A percentile compares a stretch with the other conserved stretches of the same genome.
These are phyloP conservation scores for Chaetoderma sp. DNA, from an alignment of 2,888 invertebrate genomes.

Conservation along the genomic window DNA sequence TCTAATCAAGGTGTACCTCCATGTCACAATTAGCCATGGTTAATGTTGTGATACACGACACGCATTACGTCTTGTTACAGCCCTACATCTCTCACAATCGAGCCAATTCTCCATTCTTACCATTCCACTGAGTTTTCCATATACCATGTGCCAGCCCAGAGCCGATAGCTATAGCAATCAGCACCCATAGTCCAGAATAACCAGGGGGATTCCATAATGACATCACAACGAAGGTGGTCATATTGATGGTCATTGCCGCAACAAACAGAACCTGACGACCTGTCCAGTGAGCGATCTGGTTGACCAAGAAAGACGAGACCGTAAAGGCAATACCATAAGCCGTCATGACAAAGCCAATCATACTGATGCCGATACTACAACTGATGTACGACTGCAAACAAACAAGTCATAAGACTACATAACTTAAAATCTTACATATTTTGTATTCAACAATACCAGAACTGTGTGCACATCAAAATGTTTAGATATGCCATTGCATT, in stretches of 20 bases:
- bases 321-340: slow-evolving; percentile 49
- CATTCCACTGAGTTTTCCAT: slow-evolving; percentile 53
- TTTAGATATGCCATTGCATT: too few relatives aligned
- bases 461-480: too few relatives aligned
- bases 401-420: too few relatives aligned
- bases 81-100: too few relatives aligned
- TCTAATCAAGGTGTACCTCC: too few relatives aligned
- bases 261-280: slow-evolving; percentile 47
- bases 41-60: too few relatives aligned
- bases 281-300: slow-evolving; percentile 42
- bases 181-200: slow-evolving; percentile 29
- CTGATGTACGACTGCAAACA: slow-evolving; percentile 50
- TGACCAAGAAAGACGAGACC: slow-evolving; percentile 43
- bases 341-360: slow-evolving; percentile 56
- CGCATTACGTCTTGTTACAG: too few relatives aligned
- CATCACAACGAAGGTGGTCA: slow-evolving; percentile 41
- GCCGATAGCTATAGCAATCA: slow-evolving; percentile 44
- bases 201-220: slow-evolving; percentile 41
- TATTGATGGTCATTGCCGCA: slow-evolving; percentile 41
- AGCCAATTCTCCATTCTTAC: slow-evolving; percentile 34
- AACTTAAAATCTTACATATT: too few relatives aligned
- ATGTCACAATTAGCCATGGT: too few relatives aligned
- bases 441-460: too few relatives aligned
- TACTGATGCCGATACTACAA: slow-evolving; percentile 53
- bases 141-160: slow-evolving; percentile 55